These are phyloP conservation scores for Cassiopea xamachana DNA, from an alignment of 30 jellyfish, hydroid and myxozoan genomes.

Conservation along the genomic window DNA sequence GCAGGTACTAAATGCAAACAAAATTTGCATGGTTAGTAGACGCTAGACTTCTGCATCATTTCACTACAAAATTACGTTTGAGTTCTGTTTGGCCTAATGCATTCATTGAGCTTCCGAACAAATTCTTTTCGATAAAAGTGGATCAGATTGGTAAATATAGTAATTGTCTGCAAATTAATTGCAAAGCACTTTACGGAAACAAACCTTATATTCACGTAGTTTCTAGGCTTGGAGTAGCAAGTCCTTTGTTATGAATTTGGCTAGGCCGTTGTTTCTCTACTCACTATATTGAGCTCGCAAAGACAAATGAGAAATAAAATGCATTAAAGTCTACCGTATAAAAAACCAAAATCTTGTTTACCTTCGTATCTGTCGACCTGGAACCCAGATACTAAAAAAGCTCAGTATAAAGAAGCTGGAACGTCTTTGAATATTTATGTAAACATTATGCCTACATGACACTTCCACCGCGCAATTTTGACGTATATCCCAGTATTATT, in stretches of 20 bases:
- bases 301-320: not conserved
- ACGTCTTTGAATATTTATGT: not conserved
- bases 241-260: not conserved
- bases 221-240: not conserved
- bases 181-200: not conserved
- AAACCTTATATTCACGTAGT: not conserved
- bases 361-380: not conserved
- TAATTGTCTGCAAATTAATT: not conserved
- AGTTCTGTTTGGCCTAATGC: not conserved
- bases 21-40: not conserved
- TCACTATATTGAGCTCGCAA: not conserved
- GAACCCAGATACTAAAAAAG: no score
- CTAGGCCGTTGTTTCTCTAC: not conserved
- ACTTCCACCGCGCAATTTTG: not conserved
- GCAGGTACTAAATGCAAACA: no score
- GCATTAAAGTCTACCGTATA: not conserved
- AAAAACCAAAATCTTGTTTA: not conserved
- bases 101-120: not conserved
- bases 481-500: not conserved
- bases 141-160: not conserved
- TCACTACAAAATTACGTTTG: not conserved
- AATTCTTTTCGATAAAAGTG: not conserved
- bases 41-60: not conserved
- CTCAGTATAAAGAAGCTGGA: not conserved
- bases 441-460: not conserved